phyloP scores from a whole-genome alignment of 2,113 vertebrate species.

The Protobothrops mucrosquamatus region DNA sequence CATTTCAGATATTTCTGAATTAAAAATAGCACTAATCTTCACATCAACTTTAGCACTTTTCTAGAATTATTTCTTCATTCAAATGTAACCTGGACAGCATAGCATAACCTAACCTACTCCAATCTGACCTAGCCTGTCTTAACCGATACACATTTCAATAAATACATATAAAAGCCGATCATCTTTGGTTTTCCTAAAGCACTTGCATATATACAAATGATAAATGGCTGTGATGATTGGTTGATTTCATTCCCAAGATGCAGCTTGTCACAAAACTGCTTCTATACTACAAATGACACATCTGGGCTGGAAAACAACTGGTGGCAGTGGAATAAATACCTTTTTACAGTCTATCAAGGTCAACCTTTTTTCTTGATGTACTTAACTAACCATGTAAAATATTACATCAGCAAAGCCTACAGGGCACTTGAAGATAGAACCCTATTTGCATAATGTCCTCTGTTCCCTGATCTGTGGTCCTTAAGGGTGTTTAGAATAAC shows the following conservation, averaged over 20 bases:
- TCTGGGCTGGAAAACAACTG: conserved; percentile 64
- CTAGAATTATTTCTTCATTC: neutral
- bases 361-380: conserved; percentile 82
- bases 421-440: conserved; percentile 80
- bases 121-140: neutral
- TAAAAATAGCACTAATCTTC: neutral
- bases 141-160: conserved; percentile 47
- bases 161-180: conserved; percentile 55
- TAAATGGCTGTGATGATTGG: conserved; percentile 21
- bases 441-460: conserved; percentile 99
- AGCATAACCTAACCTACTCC: neutral
- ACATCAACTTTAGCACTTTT: neutral
- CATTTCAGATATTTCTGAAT: neutral
- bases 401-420: conserved; percentile 84
- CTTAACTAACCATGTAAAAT: conserved; percentile 86
- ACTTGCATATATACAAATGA: neutral
- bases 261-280: conserved; percentile 58
- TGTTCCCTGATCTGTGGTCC: conserved; percentile 90
- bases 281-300: conserved; percentile 53
- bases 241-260: conserved; percentile 56
- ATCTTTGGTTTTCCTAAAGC: neutral
- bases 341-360: conserved; percentile 77
- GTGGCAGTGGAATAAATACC: conserved; percentile 77
- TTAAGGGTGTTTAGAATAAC: conserved; percentile 98
- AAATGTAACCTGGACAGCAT: neutral